Evolutionary conservation across 2,797 vertebrate genomes (phyloP).

Genomic region (Muscicapa comitata): DNA sequence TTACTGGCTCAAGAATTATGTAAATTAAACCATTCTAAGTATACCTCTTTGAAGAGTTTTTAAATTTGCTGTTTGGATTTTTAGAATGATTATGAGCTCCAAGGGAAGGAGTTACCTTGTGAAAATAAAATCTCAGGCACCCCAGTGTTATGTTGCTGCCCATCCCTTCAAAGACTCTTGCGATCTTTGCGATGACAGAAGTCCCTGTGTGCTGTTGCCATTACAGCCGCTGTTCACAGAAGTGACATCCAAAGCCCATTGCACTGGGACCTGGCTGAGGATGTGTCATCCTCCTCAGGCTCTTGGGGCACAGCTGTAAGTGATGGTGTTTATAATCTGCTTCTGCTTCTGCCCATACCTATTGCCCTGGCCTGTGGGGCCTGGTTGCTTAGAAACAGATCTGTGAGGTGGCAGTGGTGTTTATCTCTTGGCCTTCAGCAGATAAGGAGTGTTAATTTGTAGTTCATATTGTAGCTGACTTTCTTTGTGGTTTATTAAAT

Average conservation of each 20-base stretch:
- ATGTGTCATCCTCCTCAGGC: background rate
- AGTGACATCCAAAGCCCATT: background rate
- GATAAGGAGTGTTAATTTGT: background rate
- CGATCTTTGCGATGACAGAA: background rate
- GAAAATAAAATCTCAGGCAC: background rate
- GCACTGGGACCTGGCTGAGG: background rate
- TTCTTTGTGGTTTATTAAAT: background rate
- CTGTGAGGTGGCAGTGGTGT: background rate
- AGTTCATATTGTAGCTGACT: background rate
- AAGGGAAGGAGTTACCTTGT: background rate
- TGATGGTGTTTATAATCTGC: background rate
- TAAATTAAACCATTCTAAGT: background rate
- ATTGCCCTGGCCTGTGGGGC: background rate
- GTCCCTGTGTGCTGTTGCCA: background rate
- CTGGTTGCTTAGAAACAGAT: constrained; percentile 25
- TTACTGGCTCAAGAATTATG: background rate
- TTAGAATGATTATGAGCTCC: background rate
- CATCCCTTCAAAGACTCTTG: background rate
- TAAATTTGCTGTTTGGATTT: background rate
- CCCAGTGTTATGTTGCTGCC: background rate
- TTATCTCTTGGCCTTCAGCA: background rate
- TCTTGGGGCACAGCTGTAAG: background rate
- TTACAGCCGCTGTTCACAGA: background rate
- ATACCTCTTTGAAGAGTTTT: background rate
- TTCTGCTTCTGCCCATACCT: background rate